Evolutionary conservation across 2,888 invertebrate species (phyloP), one percentile per base, ranked within the genome.

Genomic region (Drosophila putrida): DNA sequence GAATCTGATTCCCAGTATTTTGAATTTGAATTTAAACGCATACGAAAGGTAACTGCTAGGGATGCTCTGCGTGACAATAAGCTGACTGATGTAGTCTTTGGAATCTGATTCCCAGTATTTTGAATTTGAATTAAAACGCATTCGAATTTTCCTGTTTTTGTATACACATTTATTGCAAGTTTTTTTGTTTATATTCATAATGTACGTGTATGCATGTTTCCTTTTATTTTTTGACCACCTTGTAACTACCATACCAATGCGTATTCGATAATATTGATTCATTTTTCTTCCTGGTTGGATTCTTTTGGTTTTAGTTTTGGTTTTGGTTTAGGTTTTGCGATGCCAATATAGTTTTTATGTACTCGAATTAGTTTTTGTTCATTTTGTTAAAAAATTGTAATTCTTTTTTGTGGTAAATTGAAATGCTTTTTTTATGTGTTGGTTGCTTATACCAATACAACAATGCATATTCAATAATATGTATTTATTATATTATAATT

Each of bases 111-210:
- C 28, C 75, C 62, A 46, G 49, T 70, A 36, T 57, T 75, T 75
- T 55, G 10, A 57, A 55, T 33, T 53, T n/a, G n/a, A 46, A 28
- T 49, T 6, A n/a, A 62, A 36, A 54, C 6, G 28, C 27, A 25
- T 25, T 6, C 0, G 9, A 8, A 8, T 46, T 50, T 36, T 71
- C 77, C 31, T 49, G 55, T 76, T 89, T 91, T 82, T 91, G 91
- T 91, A 88, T 91, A 91, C 83, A 83, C 91, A 91, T 91, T 91
- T 91, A 91, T 91, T 92, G 92, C 92, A 91, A 86, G 84, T 83
- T 90, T 88, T 43, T 60, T 83, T 82, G 64, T 86, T 82, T 83
- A 81, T 78, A 78, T 84, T 75, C 63, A 57, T 84, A 73, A 83
- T 84, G 71, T 75, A 83, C 68, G 81, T 87, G 84, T 81, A 68